These are phyloP conservation scores for Hippolais icterina DNA, from an alignment of 2,113 vertebrate genomes.

Conservation along the genomic window DNA sequence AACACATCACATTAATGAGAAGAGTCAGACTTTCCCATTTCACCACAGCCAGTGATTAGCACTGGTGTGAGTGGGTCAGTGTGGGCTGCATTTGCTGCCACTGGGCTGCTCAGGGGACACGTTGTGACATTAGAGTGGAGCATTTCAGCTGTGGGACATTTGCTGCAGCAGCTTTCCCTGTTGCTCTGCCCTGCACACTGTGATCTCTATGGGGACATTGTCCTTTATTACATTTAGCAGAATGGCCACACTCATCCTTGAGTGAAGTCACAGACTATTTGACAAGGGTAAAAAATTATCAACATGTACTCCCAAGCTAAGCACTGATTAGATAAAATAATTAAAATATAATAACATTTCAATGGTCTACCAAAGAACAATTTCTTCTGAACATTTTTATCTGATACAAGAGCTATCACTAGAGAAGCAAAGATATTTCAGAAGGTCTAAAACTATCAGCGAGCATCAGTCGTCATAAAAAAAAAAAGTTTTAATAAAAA, in stretches of 20 bases:
- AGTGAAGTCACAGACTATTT: neutral
- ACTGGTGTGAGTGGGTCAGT: neutral
- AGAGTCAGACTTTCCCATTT: neutral
- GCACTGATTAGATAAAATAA: neutral
- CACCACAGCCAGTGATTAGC: neutral
- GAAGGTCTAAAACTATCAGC: neutral
- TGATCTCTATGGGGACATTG: neutral
- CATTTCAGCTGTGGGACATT: neutral
- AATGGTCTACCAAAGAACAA: neutral
- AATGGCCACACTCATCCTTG: neutral
- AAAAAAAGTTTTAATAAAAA: neutral
- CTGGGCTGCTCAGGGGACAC: neutral
- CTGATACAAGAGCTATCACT: neutral
- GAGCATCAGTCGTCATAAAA: neutral
- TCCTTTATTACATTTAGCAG: neutral
- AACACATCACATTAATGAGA: neutral
- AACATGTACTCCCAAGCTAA: neutral
- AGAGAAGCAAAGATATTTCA: neutral
- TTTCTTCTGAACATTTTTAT: neutral
- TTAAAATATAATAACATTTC: neutral
- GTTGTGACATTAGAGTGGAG: neutral
- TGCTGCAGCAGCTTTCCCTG: neutral
- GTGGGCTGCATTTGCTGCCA: neutral
- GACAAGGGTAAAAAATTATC: neutral
- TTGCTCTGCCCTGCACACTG: neutral